These are phyloP conservation scores for Listrodromus nycthemerus DNA, from an alignment of 2,888 invertebrate genomes.

Conservation along the genomic window DNA sequence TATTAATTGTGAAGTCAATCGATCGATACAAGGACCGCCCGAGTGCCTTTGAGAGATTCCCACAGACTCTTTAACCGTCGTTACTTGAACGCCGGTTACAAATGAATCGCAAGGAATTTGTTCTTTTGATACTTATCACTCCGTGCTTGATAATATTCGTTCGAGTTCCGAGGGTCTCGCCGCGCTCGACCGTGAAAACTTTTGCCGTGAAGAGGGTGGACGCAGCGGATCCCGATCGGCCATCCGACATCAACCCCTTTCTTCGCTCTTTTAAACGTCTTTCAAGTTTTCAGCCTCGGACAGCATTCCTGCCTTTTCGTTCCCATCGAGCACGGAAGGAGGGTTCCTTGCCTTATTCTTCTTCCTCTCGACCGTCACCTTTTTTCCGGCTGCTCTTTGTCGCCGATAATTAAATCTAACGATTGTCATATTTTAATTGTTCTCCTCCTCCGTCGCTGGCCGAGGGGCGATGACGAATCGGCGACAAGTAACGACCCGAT, in stretches of 20 bases:
- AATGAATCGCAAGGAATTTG: slow-evolving; percentile 77
- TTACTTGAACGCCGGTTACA: slow-evolving; percentile 74
- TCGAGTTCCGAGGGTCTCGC: slow-evolving; percentile 53
- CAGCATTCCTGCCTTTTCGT: slow-evolving; percentile 76
- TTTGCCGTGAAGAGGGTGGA: slow-evolving; percentile 36
- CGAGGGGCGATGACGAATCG: slow-evolving; percentile 45
- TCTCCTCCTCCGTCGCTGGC: slow-evolving; percentile 66
- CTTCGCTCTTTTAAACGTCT: slow-evolving; percentile 81
- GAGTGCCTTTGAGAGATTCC: slow-evolving; percentile 23
- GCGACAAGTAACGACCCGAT: slow-evolving; percentile 57
- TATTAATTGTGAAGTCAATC: background rate
- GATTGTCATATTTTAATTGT: slow-evolving; percentile 84
- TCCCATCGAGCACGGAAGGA: slow-evolving; percentile 36
- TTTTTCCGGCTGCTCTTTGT: slow-evolving; percentile 74
- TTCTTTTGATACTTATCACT: slow-evolving; percentile 75
- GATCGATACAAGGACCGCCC: background rate
- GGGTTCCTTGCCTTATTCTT: slow-evolving; percentile 42
- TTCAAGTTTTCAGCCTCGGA: slow-evolving; percentile 81
- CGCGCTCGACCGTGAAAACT: slow-evolving; percentile 43
- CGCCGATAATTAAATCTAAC: slow-evolving; percentile 83
- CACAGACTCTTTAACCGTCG: slow-evolving; percentile 71
- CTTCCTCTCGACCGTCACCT: slow-evolving; percentile 41
- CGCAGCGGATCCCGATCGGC: slow-evolving; percentile 32
- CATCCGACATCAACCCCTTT: slow-evolving; percentile 71
- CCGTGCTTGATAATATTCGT: slow-evolving; percentile 75